These are phyloP conservation scores for Tretioscincus oriximinensis DNA, from an alignment of 2,113 vertebrate genomes.

Conservation along the genomic window DNA sequence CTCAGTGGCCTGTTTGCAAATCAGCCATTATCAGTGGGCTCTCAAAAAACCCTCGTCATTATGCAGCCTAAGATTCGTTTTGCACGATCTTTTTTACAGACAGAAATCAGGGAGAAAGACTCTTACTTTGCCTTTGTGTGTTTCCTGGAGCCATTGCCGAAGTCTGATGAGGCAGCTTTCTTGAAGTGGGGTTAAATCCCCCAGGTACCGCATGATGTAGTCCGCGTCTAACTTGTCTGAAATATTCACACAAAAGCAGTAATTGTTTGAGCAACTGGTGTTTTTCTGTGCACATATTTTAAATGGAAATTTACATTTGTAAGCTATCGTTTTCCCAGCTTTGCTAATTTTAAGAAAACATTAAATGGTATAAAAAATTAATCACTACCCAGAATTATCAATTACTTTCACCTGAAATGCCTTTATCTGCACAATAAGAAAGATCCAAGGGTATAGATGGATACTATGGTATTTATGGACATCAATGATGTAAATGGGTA, in stretches of 20 bases:
- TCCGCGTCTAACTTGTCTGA: slow-evolving; percentile 94
- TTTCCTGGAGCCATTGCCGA: slow-evolving; percentile 94
- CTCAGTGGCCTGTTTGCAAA: no score
- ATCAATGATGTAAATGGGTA: no score
- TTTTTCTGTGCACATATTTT: background rate
- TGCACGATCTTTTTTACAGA: background rate
- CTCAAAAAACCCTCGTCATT: no score
- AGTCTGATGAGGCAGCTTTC: slow-evolving; percentile 96
- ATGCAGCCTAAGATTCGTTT: no score
- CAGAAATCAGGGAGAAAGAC: background rate
- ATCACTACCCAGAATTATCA: background rate
- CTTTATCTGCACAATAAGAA: background rate
- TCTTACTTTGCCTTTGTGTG: slow-evolving; percentile 94
- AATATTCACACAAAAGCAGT: background rate
- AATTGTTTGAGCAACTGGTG: background rate
- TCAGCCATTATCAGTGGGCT: no score
- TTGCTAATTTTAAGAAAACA: background rate
- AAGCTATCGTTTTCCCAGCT: background rate
- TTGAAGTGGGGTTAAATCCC: slow-evolving; percentile 92
- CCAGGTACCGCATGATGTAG: slow-evolving; percentile 94
- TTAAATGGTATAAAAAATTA: background rate
- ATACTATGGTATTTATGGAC: no score
- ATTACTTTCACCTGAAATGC: background rate
- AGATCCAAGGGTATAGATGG: no score
- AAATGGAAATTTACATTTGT: background rate